phyloP scores from a whole-genome alignment of 2,797 vertebrate species.

The Manis pentadactyla region DNA sequence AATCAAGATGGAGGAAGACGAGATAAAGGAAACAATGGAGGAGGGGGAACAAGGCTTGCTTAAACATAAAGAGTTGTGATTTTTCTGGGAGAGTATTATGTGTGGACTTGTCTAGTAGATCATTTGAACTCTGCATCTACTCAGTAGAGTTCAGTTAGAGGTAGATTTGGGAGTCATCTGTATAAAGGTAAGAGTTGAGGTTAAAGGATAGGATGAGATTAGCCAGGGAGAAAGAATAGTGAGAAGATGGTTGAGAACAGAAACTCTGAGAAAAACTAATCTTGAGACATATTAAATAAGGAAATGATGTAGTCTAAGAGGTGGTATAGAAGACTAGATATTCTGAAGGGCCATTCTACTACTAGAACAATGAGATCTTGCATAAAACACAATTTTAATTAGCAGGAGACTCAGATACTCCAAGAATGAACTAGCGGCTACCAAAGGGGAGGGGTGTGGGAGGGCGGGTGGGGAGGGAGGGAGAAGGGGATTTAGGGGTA shows the following conservation, averaged over 20 bases:
- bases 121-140: background rate
- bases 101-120: background rate
- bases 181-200: background rate
- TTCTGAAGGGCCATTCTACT: background rate
- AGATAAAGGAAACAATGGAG: constrained; percentile 6
- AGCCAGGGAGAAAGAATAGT: constrained; percentile 4
- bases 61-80: constrained; percentile 8
- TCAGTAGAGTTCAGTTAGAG: background rate
- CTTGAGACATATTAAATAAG: background rate
- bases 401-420: too few relatives aligned
- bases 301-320: constrained; percentile 20
- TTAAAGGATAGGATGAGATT: background rate
- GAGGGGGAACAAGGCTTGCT: constrained; percentile 6
- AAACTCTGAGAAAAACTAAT: constrained; percentile 33
- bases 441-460: too few relatives aligned
- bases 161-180: background rate
- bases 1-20: background rate
- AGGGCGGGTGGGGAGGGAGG: too few relatives aligned
- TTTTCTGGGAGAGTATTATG: background rate
- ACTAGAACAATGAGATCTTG: background rate
- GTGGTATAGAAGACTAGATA: constrained; percentile 38
- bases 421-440: too few relatives aligned
- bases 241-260: constrained; percentile 35
- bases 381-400: background rate
- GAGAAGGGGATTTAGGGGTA: too few relatives aligned